Percentiles rank a stretch among this genome's conserved stretches.
Evolutionary conservation across 2,888 invertebrate genomes (phyloP).

Genomic region (Didymodactylos carnosus): DNA sequence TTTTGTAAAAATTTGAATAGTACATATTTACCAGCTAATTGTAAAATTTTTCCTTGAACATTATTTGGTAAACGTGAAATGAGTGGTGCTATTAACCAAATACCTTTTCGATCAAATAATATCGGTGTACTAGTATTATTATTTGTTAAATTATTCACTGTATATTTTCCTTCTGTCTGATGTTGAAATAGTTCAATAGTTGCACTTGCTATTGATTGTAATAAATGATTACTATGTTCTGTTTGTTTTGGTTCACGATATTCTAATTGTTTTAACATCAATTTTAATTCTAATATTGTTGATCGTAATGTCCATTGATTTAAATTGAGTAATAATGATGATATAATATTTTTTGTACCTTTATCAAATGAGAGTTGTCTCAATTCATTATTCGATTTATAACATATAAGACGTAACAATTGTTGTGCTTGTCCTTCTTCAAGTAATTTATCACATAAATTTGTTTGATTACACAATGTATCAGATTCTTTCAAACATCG

Average conservation of each 20-base stretch:
- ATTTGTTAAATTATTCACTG: neutral
- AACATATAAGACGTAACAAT: slow-evolving; percentile 16
- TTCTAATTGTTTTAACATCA: slow-evolving; percentile 11
- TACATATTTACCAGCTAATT: slow-evolving; percentile 10
- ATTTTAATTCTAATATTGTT: slow-evolving; percentile 11
- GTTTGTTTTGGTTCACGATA: neutral
- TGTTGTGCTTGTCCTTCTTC: slow-evolving; percentile 15
- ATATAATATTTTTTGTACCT: slow-evolving; percentile 14
- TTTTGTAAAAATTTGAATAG: neutral
- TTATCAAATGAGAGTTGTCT: slow-evolving; percentile 10
- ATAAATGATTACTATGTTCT: neutral
- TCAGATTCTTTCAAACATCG: slow-evolving; percentile 48
- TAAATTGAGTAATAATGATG: slow-evolving; percentile 15
- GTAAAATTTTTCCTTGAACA: slow-evolving; percentile 36
- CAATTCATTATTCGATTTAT: slow-evolving; percentile 11
- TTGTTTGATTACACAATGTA: slow-evolving; percentile 9
- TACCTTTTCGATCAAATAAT: slow-evolving; percentile 43
- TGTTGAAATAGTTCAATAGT: slow-evolving; percentile 83
- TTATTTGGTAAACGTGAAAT: slow-evolving; percentile 72
- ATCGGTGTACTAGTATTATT: neutral
- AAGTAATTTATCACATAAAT: slow-evolving; percentile 10
- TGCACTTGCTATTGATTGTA: neutral
- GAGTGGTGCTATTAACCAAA: slow-evolving; percentile 87
- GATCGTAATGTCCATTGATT: slow-evolving; percentile 16
- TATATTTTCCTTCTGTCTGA: slow-evolving; percentile 30